Evolutionary conservation across 2,888 invertebrate species (phyloP), one percentile per base, ranked within the genome.

Genomic region (Listrodromus nycthemerus): DNA sequence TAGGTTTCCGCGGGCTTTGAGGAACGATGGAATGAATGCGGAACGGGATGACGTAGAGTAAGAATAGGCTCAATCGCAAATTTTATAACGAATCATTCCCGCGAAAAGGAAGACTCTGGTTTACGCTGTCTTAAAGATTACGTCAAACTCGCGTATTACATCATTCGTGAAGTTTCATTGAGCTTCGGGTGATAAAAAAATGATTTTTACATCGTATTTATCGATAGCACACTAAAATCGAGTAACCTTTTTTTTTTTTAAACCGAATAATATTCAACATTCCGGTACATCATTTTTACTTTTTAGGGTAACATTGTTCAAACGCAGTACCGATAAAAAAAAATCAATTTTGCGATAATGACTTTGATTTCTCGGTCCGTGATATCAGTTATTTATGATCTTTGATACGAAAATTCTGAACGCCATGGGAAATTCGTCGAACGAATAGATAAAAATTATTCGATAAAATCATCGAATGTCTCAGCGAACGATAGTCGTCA

Each of bases 1-100:
- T 85, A 84, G 78, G 75, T 86, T 80, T 82, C 81, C 80, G 74
- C 71, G 48, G 63, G 67, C 75, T 80, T 48, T 63, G 73, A 73
- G 24, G 76, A 67, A 71, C 52, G 48, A 10, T 19, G 33, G 4
- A 16, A 58, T 8, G 41, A 58, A 63, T 50, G 55, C 16, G 37
- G 45, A 67, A 21, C 48, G 52, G 67, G 30, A 80, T 52, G 37
- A 67, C 41, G 41, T 48, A 45, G 65, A 27, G 24, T 67, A 48
- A 30, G 27, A n/a, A 58, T 81, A 66, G 41, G 52, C 67, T 24
- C 30, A 33, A 48, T 78, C 21, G 30, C n/a, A 79, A 65, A 45
- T 66, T 55, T 52, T 66, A 13, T 24, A n/a, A 73, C 27, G 37
- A 37, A 65, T 65, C 37, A 8, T 41, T 37, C 37, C 7, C 27